Base-by-base conservation (phyloP, 2,797 vertebrate species). In the Ibycter americanus region DNA sequence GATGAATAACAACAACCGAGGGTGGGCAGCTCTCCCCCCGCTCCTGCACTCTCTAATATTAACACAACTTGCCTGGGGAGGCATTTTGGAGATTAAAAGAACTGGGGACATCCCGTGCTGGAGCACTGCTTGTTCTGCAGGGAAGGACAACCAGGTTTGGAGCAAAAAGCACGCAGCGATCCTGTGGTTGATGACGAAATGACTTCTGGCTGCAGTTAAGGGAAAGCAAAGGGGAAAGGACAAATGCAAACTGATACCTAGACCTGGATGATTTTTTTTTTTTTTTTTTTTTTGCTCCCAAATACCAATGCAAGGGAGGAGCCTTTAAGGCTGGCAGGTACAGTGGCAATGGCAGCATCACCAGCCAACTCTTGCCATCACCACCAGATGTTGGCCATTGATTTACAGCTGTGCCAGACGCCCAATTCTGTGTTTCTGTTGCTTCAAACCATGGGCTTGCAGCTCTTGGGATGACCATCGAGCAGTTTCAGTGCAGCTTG, bases 21-120 rank as follows among this genome's bases (percentile, higher is more conserved):
- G 83, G 52, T 11, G 40, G 63, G 86, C 66, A 17, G 83, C 67
- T 56, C 94, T 68, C 77, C 93, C 76, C 82, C 83, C 0, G 1
- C 83, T 82, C 55, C 82, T 52, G 78, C 96, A 95, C 92, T 95
- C 74, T 92, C 93, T 71, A 9, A 42, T 63, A 94, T 96, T 85
- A 93, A 90, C 46, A 14, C 8, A 3, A 18, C 51, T 52, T 2
- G 2, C n/a, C 40, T 40, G 27, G 67, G 78, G 90, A 93, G 66
- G 78, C 86, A 84, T 94, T 93, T 70, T n/a, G 59, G 87, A 97
- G 81, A 96, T 94, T 79, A 89, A 90, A 94, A 92, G 29, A 4
- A 0, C 31, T 1, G 52, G 52, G 74, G 52, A 93, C 80, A 5
- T 20, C 66, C 80, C 1, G 26, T n/a, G 36, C 73, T 0, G 1